These are phyloP conservation scores for Plodia interpunctella DNA, from an alignment of 1,140 invertebrate genomes.

Conservation along the genomic window DNA sequence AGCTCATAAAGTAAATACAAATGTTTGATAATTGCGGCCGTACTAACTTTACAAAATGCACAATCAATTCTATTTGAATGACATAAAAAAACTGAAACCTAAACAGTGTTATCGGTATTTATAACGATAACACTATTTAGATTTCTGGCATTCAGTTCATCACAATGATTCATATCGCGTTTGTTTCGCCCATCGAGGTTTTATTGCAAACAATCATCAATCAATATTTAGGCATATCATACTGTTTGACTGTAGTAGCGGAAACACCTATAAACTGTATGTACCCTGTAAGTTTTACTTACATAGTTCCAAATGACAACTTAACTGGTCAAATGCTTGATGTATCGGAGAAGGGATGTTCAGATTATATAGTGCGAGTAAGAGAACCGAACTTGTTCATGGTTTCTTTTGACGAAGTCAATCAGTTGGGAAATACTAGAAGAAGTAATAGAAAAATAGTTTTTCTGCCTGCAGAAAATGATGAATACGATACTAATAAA, in stretches of 20 bases:
- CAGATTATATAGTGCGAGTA: conserved; percentile 56
- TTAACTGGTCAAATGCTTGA: conserved; percentile 35
- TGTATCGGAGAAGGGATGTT: conserved; percentile 56
- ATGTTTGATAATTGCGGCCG: too few species aligned
- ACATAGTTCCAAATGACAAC: conserved; percentile 32
- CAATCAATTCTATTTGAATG: too few species aligned
- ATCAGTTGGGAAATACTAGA: conserved; percentile 42
- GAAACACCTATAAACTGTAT: conserved; percentile 30
- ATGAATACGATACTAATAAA: conserved; percentile 18
- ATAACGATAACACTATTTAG: too few species aligned
- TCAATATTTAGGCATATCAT: conserved; percentile 40
- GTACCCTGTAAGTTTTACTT: conserved; percentile 33
- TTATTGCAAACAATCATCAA: conserved; percentile 44
- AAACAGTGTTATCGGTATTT: not conserved
- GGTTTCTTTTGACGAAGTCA: conserved; percentile 41
- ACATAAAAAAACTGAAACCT: too few species aligned
- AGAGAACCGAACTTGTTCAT: conserved; percentile 46
- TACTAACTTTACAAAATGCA: too few species aligned
- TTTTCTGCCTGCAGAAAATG: conserved; percentile 35
- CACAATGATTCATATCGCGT: conserved; percentile 28
- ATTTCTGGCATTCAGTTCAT: not conserved
- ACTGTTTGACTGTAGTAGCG: conserved; percentile 49
- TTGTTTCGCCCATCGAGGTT: conserved; percentile 37
- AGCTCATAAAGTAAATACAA: too few species aligned
- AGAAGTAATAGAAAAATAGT: conserved; percentile 58